Conservation (phyloP, 2,888 invertebrate genomes). For the Celastrina argiolus region DNA sequence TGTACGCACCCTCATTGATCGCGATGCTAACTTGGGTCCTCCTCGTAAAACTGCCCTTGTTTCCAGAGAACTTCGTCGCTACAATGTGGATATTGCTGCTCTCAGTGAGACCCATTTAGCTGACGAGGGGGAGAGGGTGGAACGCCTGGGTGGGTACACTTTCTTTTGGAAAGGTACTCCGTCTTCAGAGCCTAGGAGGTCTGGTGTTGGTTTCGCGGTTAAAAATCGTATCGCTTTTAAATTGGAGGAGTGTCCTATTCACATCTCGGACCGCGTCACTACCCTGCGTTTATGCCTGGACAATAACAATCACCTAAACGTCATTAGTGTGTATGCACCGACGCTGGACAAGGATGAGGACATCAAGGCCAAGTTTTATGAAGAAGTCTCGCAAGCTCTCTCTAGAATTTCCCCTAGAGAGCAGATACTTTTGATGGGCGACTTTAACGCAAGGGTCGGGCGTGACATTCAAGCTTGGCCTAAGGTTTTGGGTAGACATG, state of each 20-base stretch:
- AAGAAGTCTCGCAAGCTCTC: no score
- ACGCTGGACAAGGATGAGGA: no score
- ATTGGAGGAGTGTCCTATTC: background rate
- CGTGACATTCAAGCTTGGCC: no score
- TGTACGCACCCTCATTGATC: conserved; percentile 35
- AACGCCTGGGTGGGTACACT: background rate
- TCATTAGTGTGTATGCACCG: no score
- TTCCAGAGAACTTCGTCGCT: background rate
- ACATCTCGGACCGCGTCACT: background rate
- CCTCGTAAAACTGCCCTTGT: background rate
- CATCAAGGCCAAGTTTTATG: no score
- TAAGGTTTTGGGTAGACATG: no score
- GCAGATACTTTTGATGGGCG: no score
- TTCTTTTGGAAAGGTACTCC: background rate
- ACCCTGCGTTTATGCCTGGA: no score
- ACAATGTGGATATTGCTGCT: background rate
- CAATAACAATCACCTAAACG: no score
- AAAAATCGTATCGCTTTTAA: background rate
- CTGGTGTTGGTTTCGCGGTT: background rate
- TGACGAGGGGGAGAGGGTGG: background rate
- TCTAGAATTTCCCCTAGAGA: no score
- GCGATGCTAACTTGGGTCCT: conserved; percentile 30
- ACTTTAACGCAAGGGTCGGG: no score
- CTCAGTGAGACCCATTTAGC: conserved; percentile 3
- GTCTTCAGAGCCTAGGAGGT: background rate